A percentile compares a stretch with the other conserved stretches of the same genome.
Conservation (phyloP, 2,888 invertebrate genomes). For the Trichogramma dendrolimi region DNA sequence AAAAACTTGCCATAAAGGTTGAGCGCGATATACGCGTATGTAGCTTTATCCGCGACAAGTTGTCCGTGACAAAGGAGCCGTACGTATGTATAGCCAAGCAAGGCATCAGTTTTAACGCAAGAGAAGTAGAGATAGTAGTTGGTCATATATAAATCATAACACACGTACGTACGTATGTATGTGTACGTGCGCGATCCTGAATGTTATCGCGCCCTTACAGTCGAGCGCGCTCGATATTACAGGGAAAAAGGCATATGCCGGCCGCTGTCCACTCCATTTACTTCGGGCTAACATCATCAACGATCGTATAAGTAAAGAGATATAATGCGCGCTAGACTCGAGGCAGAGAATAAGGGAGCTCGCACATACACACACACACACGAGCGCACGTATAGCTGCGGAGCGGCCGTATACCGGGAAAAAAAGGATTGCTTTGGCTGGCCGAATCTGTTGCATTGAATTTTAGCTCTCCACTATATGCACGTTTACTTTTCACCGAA, state of each 20-base stretch:
- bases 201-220: conserved; percentile 49
- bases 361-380: too few relatives aligned
- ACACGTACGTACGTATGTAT: conserved; percentile 17
- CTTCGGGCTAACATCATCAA: conserved; percentile 23
- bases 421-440: too few relatives aligned
- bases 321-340: too few relatives aligned
- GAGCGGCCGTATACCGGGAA: too few relatives aligned
- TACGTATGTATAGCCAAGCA: background rate
- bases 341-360: too few relatives aligned
- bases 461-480: too few relatives aligned
- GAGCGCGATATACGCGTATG: background rate
- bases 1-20: background rate
- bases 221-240: conserved; percentile 37
- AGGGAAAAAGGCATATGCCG: conserved; percentile 45
- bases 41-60: background rate
- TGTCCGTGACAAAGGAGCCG: background rate
- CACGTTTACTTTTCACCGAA: too few relatives aligned
- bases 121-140: conserved; percentile 41
- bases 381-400: too few relatives aligned
- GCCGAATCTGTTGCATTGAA: too few relatives aligned
- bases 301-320: too few relatives aligned
- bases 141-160: conserved; percentile 42
- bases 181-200: conserved; percentile 31
- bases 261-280: conserved; percentile 53
- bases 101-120: conserved; percentile 41